Evolutionary conservation across 2,797 vertebrate species (phyloP), one percentile per base, ranked within the genome.

Genomic region (Sarcophilus harrisii): DNA sequence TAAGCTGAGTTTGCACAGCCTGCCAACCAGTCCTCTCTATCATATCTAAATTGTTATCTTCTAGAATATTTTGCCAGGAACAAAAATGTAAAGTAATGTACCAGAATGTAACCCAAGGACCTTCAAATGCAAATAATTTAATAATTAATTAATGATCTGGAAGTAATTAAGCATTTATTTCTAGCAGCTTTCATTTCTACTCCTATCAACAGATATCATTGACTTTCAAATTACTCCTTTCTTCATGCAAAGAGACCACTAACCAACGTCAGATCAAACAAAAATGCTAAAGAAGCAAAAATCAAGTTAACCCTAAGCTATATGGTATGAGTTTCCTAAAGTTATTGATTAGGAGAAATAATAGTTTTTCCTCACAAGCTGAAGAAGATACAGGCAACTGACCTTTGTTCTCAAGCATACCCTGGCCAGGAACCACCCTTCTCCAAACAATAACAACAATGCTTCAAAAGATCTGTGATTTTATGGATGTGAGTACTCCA

Each of bases 51-150:
- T 92, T 97, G 57, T 29, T 30, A 52, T 90, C 58, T 27, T n/a
- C 95, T 12, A 90, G 66, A 93, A 95, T 96, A 30, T 93, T 97
- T 95, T 92, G 95, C 94, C 93, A 96, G 38, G n/a, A 91, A 12
- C 57, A 95, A 96, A 96, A 96, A 93, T 94, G 73, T 87, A 96
- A 95, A 59, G 73, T 73, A 94, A 24, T 54, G 94, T 60, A 95
- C n/a, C 91, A 13, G 96, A 58, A 94, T 49, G 96, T 29, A 95
- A 90, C 57, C 58, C 91, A 96, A 9, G 24, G 73, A 49, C 38
- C 38, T 87, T 87, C 73, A 87, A 87, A 49, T 27, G 38, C 38
- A 24, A 11, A 12, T 87, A 87, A 49, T 87, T 87, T 28, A 87
- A 27, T 87, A 49, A 45, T 87, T 24, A 87, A 38, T 38, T 87